phyloP scores from a whole-genome alignment of 2,113 vertebrate genomes.

The Pachycephala philippinensis region DNA sequence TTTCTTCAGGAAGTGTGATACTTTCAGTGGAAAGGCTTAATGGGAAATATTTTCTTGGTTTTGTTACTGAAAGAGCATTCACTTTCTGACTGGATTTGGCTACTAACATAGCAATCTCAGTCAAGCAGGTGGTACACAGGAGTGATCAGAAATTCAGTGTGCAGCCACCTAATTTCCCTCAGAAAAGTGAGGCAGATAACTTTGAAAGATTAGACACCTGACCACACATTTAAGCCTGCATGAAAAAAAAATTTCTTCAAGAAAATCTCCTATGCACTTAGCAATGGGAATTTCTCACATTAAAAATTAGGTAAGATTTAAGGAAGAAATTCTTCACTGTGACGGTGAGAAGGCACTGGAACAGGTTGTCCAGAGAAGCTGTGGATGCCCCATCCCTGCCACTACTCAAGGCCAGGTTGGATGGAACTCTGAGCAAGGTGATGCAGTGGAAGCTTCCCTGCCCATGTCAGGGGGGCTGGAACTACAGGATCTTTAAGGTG shows the following conservation, averaged over 20 bases:
- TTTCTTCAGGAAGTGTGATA: background rate
- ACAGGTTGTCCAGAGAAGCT: background rate
- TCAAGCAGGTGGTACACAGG: background rate
- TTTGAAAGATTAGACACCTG: background rate
- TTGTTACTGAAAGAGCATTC: background rate
- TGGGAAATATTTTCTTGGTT: background rate
- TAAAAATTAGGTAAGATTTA: background rate
- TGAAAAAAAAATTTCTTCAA: background rate
- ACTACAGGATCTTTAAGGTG: background rate
- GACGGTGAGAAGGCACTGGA: background rate
- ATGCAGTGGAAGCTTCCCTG: background rate
- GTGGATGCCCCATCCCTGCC: background rate
- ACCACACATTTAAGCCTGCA: background rate
- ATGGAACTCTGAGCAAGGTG: background rate
- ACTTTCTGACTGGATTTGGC: background rate
- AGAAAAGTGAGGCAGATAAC: background rate
- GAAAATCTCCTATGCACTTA: background rate
- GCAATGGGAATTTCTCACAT: background rate
- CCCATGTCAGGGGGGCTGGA: background rate
- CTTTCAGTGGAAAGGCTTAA: background rate
- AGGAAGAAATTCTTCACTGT: background rate
- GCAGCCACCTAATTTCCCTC: background rate
- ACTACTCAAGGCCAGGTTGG: background rate
- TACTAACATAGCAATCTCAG: background rate
- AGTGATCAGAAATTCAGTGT: background rate